Evolutionary conservation across 2,888 invertebrate genomes (phyloP).

Genomic region (Drosophila hawaiiensis): DNA sequence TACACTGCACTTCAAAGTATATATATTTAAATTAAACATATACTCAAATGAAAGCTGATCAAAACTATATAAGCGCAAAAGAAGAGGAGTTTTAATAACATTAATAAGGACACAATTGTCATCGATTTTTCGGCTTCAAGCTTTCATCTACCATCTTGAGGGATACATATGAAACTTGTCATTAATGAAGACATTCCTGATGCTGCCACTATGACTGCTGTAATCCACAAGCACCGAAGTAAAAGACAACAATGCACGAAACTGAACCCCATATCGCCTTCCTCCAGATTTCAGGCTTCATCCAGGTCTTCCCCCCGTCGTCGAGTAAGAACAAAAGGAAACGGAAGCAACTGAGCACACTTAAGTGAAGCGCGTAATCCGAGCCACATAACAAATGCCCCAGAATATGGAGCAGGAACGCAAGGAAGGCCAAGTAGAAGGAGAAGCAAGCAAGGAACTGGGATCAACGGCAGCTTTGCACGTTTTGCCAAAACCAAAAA

Average conservation of each 20-base stretch:
- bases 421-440: conserved; percentile 14
- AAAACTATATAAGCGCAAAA: background rate
- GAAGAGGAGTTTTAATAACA: background rate
- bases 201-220: conserved; percentile 27
- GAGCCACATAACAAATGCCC: conserved; percentile 79
- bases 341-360: conserved; percentile 76
- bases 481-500: conserved; percentile 71
- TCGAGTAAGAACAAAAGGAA: conserved; percentile 55
- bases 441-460: conserved; percentile 58
- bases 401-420: conserved; percentile 12
- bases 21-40: background rate
- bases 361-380: conserved; percentile 82
- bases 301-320: background rate
- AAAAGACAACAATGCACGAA: conserved; percentile 51
- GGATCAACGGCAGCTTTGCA: conserved; percentile 79
- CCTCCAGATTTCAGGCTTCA: conserved; percentile 7
- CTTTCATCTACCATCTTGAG: background rate
- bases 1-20: background rate
- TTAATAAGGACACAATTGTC: background rate
- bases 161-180: conserved; percentile 55
- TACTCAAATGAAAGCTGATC: background rate
- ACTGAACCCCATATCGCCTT: conserved; percentile 19
- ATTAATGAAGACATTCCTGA: conserved; percentile 74
- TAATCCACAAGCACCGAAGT: conserved; percentile 57
- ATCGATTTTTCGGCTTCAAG: conserved; percentile 6